Percentiles rank a stretch among this genome's conserved stretches.
Evolutionary conservation across 2,888 invertebrate genomes (phyloP).

Genomic region (Emmelina monodactyla): DNA sequence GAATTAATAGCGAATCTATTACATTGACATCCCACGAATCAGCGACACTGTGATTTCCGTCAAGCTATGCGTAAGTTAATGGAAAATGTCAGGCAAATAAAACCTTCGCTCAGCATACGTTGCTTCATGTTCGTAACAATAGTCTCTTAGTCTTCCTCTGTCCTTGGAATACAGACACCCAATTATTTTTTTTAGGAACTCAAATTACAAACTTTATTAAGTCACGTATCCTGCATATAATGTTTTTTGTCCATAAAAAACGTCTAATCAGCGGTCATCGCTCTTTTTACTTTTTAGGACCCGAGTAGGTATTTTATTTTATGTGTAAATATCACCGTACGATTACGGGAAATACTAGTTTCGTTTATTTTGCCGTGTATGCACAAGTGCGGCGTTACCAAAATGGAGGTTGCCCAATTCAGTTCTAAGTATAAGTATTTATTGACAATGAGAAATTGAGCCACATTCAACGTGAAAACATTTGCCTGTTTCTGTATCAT

Average conservation of each 20-base stretch:
- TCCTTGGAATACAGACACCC: too few species aligned
- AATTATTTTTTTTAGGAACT: too few species aligned
- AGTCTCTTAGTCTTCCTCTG: too few species aligned
- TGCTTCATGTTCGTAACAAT: too few species aligned
- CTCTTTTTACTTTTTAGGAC: slow-evolving; percentile 36
- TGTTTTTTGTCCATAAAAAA: slow-evolving; percentile 34
- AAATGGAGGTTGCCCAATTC: slow-evolving; percentile 40
- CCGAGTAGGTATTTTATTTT: slow-evolving; percentile 24
- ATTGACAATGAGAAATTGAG: not conserved
- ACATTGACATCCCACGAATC: too few species aligned
- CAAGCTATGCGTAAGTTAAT: too few species aligned
- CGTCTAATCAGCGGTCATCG: slow-evolving; percentile 54
- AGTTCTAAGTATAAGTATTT: slow-evolving; percentile 16
- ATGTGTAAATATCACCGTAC: slow-evolving; percentile 8
- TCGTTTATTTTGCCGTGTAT: slow-evolving; percentile 31
- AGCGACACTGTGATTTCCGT: too few species aligned
- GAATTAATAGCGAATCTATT: too few species aligned
- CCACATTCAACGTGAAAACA: not conserved
- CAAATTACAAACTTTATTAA: too few species aligned
- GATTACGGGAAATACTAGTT: slow-evolving; percentile 41
- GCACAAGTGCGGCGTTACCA: slow-evolving; percentile 37
- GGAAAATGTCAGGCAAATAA: too few species aligned
- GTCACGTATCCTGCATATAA: slow-evolving; percentile 42
- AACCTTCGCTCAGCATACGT: too few species aligned
- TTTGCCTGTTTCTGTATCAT: too few species aligned